Conservation (phyloP, 2,888 invertebrate genomes). For the Agapetus fuscipes region DNA sequence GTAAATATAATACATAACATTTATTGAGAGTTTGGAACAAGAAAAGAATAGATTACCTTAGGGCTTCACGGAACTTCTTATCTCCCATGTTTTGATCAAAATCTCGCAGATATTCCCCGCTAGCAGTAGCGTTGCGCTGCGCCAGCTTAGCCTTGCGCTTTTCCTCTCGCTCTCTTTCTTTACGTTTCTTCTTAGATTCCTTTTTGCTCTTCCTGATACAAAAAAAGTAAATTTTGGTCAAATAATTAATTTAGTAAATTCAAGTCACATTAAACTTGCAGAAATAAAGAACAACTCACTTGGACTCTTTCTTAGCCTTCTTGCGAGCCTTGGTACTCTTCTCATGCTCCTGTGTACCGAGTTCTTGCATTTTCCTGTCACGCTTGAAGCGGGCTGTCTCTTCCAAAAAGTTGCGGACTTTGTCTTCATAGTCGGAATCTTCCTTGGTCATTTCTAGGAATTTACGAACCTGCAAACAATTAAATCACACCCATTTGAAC, state of each 20-base stretch:
- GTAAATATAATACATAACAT: too few relatives aligned
- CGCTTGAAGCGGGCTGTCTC: constrained; percentile 73
- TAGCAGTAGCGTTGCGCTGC: constrained; percentile 39
- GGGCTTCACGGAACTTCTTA: constrained; percentile 57
- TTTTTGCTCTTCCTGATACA: constrained; percentile 56
- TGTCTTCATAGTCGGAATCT: constrained; percentile 78
- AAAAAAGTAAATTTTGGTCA: constrained; percentile 9
- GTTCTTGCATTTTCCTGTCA: constrained; percentile 57
- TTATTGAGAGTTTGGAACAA: too few relatives aligned
- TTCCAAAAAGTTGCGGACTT: constrained; percentile 76
- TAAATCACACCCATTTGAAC: too few relatives aligned
- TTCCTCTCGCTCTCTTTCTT: constrained; percentile 58
- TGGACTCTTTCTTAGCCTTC: constrained; percentile 39
- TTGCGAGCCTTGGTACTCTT: constrained; percentile 43
- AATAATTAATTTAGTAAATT: constrained; percentile 9
- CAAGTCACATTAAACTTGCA: constrained; percentile 5
- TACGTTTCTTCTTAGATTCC: constrained; percentile 63
- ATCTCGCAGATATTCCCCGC: constrained; percentile 52
- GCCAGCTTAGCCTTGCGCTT: constrained; percentile 57
- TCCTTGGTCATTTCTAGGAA: constrained; percentile 72
- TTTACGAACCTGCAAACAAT: constrained; percentile 47
- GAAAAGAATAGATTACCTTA: too few relatives aligned
- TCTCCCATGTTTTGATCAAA: constrained; percentile 51
- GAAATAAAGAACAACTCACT: constrained; percentile 9
- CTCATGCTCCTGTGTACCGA: constrained; percentile 48